phyloP scores from a whole-genome alignment of 2,113 vertebrate species.

The Cavia aperea region DNA sequence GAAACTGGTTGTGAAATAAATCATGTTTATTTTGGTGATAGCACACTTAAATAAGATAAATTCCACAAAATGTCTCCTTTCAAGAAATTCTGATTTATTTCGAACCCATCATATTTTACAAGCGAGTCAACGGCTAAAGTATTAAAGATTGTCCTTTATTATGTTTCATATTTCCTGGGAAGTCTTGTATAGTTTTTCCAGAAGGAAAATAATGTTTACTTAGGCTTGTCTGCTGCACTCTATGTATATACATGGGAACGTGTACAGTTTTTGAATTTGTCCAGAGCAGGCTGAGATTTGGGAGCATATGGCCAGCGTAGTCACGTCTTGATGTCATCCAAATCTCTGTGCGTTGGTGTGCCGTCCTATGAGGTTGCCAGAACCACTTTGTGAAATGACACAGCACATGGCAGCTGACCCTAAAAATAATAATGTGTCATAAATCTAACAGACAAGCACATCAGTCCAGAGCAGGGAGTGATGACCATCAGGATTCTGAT shows the following conservation, averaged over 20 bases:
- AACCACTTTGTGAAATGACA: neutral
- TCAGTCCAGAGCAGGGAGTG: neutral
- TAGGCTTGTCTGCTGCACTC: neutral
- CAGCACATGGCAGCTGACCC: neutral
- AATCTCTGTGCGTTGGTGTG: neutral
- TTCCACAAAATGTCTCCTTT: neutral
- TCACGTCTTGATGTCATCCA: neutral
- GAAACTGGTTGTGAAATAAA: neutral
- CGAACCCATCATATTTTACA: neutral
- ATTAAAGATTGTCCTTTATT: neutral
- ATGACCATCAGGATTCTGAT: neutral
- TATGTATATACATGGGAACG: neutral
- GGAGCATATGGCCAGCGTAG: neutral
- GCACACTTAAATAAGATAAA: neutral
- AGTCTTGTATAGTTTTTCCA: neutral
- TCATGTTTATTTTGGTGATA: slow-evolving; percentile 9
- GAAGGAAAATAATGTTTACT: neutral
- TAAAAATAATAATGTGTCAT: neutral
- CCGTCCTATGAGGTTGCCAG: neutral
- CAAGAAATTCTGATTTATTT: slow-evolving; percentile 35
- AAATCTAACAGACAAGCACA: neutral
- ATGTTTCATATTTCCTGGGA: slow-evolving; percentile 23
- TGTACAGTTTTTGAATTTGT: neutral
- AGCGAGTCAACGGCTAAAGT: neutral
- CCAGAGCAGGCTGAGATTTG: neutral